These are phyloP conservation scores for Hydrotaea cyrtoneurina DNA, from an alignment of 2,888 invertebrate genomes.

Conservation along the genomic window DNA sequence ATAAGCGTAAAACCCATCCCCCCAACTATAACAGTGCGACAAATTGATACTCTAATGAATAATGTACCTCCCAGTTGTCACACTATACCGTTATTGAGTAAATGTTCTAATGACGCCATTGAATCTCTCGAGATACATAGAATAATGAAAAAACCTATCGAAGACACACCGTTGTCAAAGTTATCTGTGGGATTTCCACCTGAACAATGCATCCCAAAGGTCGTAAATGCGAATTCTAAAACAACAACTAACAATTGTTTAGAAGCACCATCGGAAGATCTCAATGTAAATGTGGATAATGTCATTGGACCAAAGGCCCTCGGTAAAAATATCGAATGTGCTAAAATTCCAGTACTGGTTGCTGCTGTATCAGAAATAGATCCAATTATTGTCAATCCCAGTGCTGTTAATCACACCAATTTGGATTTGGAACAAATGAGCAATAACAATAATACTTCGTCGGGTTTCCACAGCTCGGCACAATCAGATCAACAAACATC, in stretches of 20 bases:
- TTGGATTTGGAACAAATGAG: constrained; percentile 74
- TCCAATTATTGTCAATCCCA: constrained; percentile 25
- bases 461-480: constrained; percentile 75
- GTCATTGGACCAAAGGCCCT: not conserved
- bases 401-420: constrained; percentile 21
- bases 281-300: not conserved
- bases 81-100: not conserved
- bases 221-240: not conserved
- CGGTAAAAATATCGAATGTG: not conserved
- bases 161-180: not conserved
- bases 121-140: not conserved
- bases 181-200: not conserved
- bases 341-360: not conserved
- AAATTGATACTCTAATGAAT: not conserved
- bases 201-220: not conserved
- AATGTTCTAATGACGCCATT: not conserved
- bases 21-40: constrained; percentile 30
- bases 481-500: constrained; percentile 70
- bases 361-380: not conserved
- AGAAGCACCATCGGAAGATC: not conserved
- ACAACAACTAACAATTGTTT: not conserved
- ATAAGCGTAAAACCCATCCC: not conserved
- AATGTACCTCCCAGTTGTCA: not conserved
- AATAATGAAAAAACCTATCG: not conserved
- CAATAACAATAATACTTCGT: constrained; percentile 76